Base-by-base conservation (phyloP, 2,888 invertebrate species). In the Parasteatoda lunata region DNA sequence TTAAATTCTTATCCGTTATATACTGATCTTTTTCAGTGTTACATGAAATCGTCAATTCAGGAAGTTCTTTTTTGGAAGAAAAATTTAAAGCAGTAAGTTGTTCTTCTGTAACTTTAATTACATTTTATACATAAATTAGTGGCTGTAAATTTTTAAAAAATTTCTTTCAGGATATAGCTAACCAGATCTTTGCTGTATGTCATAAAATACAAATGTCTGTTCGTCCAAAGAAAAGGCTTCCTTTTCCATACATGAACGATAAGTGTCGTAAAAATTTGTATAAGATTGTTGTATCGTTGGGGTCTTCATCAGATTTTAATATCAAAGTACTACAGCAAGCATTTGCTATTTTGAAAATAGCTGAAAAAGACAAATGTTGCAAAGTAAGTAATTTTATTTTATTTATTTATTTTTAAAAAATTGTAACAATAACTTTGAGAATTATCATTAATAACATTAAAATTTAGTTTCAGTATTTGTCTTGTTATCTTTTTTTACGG, bases 171-270 rank as follows among this genome's bases (percentile, higher is more conserved):
- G 30, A 49, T 13, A 71, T 79, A 9, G 13, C 5, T 15, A 52
- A 5, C n/a, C 6, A 13, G 3, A 9, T 79, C 13, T 11, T 79
- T 0, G 11, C 30, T 11, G 13, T 8, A 0, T 9, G 30, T 7
- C 59, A 45, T 8, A 4, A 48, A 9, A 5, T 79, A 5, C 13
- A 59, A 9, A 11, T 30, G 2, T 9, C 48, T 49, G 8, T 59
- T 5, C 13, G 59, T 15, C 30, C 45, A 3, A n/a, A n/a, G 54
- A 75, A 54, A 51, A 8, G 30, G 11, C 66, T 73, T 52, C 73
- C 66, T 52, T 51, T 52, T 8, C 81, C 81, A 5, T 81, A 81
- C 59, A 51, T 48, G 6, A n/a, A 75, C 59, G 75, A 75, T 5
- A 30, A 75, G n/a, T 75, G 81, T 47, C 72, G 81, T 5, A 52